A percentile compares a stretch with the other conserved stretches of the same genome.
phyloP scores from a whole-genome alignment of 2,888 invertebrate genomes.

The Petrophora chlorosata region DNA sequence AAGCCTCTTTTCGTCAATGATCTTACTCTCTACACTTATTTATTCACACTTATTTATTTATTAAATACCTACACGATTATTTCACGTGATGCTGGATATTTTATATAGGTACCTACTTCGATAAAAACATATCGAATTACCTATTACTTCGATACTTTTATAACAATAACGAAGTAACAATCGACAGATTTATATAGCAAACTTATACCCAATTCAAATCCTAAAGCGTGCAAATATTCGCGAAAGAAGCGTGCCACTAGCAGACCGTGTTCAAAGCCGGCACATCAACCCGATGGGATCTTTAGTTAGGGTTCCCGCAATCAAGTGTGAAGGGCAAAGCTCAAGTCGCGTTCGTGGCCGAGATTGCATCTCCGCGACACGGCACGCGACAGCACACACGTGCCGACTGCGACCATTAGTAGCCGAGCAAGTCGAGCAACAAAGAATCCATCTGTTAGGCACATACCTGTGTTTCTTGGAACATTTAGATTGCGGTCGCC shows the following conservation, averaged over 20 bases:
- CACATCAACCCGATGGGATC: slow-evolving; percentile 75
- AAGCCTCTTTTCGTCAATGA: no score
- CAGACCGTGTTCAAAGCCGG: slow-evolving; percentile 46
- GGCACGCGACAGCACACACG: slow-evolving; percentile 76
- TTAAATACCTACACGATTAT: no score
- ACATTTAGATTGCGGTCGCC: slow-evolving; percentile 46
- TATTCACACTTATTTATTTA: no score
- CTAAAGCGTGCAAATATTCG: slow-evolving; percentile 33
- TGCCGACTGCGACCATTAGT: slow-evolving; percentile 59
- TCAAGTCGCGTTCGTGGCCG: slow-evolving; percentile 73
- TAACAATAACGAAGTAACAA: no score
- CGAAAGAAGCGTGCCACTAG: slow-evolving; percentile 30
- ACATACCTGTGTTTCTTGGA: slow-evolving; percentile 41
- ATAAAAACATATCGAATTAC: no score
- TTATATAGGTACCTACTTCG: no score
- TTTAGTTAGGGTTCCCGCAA: slow-evolving; percentile 61
- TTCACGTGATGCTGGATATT: no score
- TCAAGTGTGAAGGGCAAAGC: slow-evolving; percentile 81
- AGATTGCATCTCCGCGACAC: slow-evolving; percentile 70
- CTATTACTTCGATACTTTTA: no score
- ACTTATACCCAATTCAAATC: slow-evolving; percentile 18
- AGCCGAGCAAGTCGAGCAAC: slow-evolving; percentile 38
- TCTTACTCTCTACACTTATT: no score
- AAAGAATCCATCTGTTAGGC: slow-evolving; percentile 49
- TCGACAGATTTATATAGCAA: no score